Base-by-base conservation (phyloP, 2,888 invertebrate species). In the Microplitis deprimator region DNA sequence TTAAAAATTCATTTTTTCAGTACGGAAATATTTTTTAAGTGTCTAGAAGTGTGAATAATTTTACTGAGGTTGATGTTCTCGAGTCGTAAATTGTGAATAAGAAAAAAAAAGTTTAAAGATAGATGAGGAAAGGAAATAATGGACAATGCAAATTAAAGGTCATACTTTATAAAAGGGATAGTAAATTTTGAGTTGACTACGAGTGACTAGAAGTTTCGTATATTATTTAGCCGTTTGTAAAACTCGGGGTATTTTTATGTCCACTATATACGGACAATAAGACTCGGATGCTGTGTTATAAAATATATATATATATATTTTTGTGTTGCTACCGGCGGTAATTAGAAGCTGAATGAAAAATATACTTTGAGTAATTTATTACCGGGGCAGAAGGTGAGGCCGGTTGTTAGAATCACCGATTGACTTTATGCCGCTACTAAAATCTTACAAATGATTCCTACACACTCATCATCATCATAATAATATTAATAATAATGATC, bases 281-380 rank as follows among this genome's bases (percentile, higher is more conserved):
- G 29, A 29, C 29, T 29, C 13, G 50, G 50, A 13, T 50, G 50
- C 50, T 50, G 50, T 50, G 29, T 29, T 29, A 50, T 8, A 50
- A 50, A 50, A 50, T 29, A 29, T 29, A 29, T 29, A 29, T 29
- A 29, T 29, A 29, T 29, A 59, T 62, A 17, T 62, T 17, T 62
- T 16, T 8, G 17, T 16, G 16, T 20, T 17, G 71, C 76, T 76
- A 39, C 59, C 50, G 60, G 61, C 62, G n/a, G 77, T 77, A 78
- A 81, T 81, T 81, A 80, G 77, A 59, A 68, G 75, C 20, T 41
- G 59, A 77, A 79, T 79, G 76, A 76, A 65, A 79, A 79, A 80
- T 78, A 74, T 77, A 76, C 74, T 74, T 62, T 76, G 77, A 16
- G 64, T 71, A 68, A 79, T 81, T 81, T 81, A 81, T 71, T 68